These are phyloP conservation scores for Sebastes diploproa DNA, from an alignment of 2,797 vertebrate species.

Conservation along the genomic window DNA sequence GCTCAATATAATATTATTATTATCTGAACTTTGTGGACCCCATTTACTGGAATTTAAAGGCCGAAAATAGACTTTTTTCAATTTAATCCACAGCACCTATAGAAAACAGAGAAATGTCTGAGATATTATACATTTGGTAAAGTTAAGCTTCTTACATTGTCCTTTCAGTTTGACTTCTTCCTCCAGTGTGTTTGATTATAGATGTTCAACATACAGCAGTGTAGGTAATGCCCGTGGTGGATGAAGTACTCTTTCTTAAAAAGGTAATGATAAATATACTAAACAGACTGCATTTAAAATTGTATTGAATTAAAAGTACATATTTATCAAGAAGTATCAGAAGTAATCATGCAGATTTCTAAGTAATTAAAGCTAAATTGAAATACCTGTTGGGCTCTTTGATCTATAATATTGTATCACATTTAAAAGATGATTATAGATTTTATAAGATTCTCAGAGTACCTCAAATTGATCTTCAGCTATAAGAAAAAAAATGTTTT, in stretches of 20 bases:
- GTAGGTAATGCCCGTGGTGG: neutral
- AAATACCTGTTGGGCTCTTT: neutral
- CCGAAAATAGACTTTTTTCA: too few species aligned
- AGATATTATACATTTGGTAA: neutral
- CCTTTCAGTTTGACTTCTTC: neutral
- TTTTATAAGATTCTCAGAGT: neutral
- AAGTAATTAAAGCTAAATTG: too few species aligned
- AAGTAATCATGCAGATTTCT: neutral
- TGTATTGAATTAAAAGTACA: neutral
- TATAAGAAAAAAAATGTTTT: neutral
- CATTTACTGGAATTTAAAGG: neutral
- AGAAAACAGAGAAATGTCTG: neutral
- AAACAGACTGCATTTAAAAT: neutral
- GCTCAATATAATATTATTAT: neutral
- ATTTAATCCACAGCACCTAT: accelerated
- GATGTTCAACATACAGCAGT: neutral
- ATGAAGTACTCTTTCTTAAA: neutral
- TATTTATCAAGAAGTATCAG: neutral
- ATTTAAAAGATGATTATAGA: neutral
- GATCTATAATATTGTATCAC: neutral
- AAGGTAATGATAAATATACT: neutral
- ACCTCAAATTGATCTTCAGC: neutral
- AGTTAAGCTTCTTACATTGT: neutral
- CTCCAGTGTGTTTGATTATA: too few species aligned
- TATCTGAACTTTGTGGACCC: neutral